Evolutionary conservation across 2,113 vertebrate genomes (phyloP), one percentile per base, ranked within the genome.

Genomic region (Oncorhynchus nerka): DNA sequence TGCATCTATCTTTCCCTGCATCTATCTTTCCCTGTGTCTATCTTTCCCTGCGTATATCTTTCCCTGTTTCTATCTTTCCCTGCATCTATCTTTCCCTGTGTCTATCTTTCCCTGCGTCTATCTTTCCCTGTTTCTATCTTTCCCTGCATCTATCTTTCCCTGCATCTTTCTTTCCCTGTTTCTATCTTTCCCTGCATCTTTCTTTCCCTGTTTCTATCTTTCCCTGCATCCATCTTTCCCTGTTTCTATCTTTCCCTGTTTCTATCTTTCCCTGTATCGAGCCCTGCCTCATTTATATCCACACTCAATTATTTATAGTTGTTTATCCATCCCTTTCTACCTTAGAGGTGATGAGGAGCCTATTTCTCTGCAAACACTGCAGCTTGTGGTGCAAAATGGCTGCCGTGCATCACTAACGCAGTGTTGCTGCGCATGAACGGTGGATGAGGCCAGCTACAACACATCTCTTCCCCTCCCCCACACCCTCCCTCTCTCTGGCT

Each of bases 361-460:
- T 34, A 16, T 9, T 30, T 8, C 30, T 12, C 67, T 51, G 24
- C 68, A 81, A 32, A 89, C 87, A 88, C 84, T 87, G 83, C 80
- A 45, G 20, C 48, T 73, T 76, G 76, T 64, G 61, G 75, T 84
- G 84, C 84, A 92, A 91, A 91, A 92, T 92, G 90, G 90, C 91
- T 89, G 85, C 90, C 80, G 12, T 68, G 73, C 84, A 81, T 85
- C 84, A 81, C 75, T 26, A 86, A 79, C 85, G 79, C 75, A 4
- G 81, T 59, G 71, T 87, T 34, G 67, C 65, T 81, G 84, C 86
- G 81, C 79, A 84, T 80, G 86, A 83, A 87, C 85, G 86, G 73
- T 73, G 79, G 79, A 90, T 78, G 76, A 79, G 80, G 83, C 84
- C 6, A 49, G 82, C 28, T 81, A 87, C 82, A 83, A 87, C 81